Evolutionary conservation across 2,797 vertebrate species (phyloP).

Genomic region (Lacerta viridis): DNA sequence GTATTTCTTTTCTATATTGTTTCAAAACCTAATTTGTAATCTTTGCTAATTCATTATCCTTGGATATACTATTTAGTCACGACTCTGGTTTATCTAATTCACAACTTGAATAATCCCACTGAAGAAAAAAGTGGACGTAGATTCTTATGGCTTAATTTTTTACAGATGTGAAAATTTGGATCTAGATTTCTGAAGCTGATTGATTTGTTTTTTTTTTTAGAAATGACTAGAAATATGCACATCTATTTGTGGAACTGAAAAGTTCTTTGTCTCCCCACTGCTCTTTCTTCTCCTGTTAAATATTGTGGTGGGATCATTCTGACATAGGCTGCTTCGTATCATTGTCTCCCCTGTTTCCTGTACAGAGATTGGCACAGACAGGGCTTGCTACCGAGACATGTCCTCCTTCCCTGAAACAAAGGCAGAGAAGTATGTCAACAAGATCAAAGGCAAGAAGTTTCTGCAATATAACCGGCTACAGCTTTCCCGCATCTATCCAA

Average conservation of each 20-base stretch:
- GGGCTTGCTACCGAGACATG: conserved; percentile 98
- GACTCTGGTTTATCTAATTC: not conserved
- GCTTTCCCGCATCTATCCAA: conserved; percentile 97
- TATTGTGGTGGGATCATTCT: not conserved
- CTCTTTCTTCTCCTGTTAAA: not conserved
- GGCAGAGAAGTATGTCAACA: conserved; percentile 97
- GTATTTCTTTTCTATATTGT: not conserved
- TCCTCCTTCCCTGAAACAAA: conserved; percentile 99
- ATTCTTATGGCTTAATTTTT: not conserved
- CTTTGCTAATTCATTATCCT: not conserved
- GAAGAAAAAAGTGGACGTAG: not conserved
- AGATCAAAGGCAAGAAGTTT: conserved; percentile 96
- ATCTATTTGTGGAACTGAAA: not conserved
- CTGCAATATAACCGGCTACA: conserved; percentile 98
- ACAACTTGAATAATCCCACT: not conserved
- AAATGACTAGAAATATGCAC: not conserved
- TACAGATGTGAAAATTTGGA: not conserved
- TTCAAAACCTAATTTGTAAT: not conserved
- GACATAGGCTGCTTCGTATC: not conserved
- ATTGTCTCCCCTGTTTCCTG: not conserved
- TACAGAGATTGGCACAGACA: conserved; percentile 95
- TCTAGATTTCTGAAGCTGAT: not conserved
- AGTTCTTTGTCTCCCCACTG: not conserved
- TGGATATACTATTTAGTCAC: not conserved
- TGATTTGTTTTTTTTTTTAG: no score